A percentile compares a stretch with the other conserved stretches of the same genome.
Conservation (phyloP, 2,888 invertebrate genomes). For the Gastrophysa polygoni region DNA sequence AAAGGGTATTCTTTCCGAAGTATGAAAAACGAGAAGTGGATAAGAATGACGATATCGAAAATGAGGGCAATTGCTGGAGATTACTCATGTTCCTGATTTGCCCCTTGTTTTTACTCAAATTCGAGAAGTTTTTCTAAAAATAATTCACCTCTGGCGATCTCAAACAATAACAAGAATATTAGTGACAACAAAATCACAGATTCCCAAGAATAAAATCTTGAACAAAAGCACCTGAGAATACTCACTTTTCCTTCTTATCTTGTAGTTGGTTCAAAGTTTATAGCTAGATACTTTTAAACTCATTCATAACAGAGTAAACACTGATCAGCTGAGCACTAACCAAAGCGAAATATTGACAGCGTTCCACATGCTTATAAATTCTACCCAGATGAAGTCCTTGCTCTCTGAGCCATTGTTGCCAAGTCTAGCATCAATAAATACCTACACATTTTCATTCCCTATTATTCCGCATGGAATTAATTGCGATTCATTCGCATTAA, state of each 20-base stretch:
- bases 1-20: too few relatives aligned
- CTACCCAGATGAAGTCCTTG: constrained; percentile 2
- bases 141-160: not conserved
- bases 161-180: not conserved
- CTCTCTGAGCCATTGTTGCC: constrained; percentile 11
- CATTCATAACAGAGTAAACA: not conserved
- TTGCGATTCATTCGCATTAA: too few relatives aligned
- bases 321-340: constrained; percentile 9
- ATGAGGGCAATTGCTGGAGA: too few relatives aligned
- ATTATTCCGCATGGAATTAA: not conserved
- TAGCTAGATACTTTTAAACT: not conserved
- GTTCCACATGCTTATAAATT: constrained; percentile 3
- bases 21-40: too few relatives aligned
- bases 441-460: not conserved
- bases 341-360: constrained; percentile 2
- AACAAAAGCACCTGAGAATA: not conserved
- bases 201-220: not conserved
- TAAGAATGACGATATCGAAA: too few relatives aligned
- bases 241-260: not conserved
- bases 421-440: not conserved
- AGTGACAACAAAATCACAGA: not conserved
- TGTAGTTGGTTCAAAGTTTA: not conserved
- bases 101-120: not conserved
- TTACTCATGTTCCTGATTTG: too few relatives aligned
- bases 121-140: not conserved